phyloP scores from a whole-genome alignment of 2,797 vertebrate species.

The Sebastes steindachneri region DNA sequence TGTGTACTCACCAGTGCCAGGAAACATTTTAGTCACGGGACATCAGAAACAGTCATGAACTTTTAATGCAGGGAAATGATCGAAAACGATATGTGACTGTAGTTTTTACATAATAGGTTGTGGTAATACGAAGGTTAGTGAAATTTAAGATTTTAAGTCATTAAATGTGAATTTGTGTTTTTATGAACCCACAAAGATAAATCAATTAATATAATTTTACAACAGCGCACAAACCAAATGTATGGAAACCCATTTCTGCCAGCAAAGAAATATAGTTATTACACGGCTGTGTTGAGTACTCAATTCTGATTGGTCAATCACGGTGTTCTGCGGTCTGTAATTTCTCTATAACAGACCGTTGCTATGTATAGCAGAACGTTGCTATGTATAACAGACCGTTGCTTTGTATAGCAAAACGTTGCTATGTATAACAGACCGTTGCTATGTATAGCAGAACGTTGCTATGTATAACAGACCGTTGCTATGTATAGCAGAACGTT shows the following conservation, averaged over 20 bases:
- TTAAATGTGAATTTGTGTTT: not conserved
- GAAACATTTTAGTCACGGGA: slow-evolving; percentile 1
- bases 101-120: not conserved
- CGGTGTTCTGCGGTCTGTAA: too few relatives aligned
- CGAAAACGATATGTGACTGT: not conserved
- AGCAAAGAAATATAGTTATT: not conserved
- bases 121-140: not conserved
- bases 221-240: not conserved
- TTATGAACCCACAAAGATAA: not conserved
- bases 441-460: too few relatives aligned
- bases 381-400: too few relatives aligned
- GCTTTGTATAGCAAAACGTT: too few relatives aligned
- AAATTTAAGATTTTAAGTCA: not conserved
- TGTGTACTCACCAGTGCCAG: slow-evolving; percentile 1
- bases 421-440: too few relatives aligned
- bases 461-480: too few relatives aligned
- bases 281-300: too few relatives aligned
- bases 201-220: not conserved
- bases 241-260: not conserved
- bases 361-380: too few relatives aligned
- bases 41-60: not conserved
- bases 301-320: too few relatives aligned
- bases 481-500: too few relatives aligned
- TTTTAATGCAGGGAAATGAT: not conserved
- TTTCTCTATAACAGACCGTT: too few relatives aligned